These are phyloP conservation scores for Andrena marginata DNA, from an alignment of 2,888 invertebrate genomes.

Conservation along the genomic window DNA sequence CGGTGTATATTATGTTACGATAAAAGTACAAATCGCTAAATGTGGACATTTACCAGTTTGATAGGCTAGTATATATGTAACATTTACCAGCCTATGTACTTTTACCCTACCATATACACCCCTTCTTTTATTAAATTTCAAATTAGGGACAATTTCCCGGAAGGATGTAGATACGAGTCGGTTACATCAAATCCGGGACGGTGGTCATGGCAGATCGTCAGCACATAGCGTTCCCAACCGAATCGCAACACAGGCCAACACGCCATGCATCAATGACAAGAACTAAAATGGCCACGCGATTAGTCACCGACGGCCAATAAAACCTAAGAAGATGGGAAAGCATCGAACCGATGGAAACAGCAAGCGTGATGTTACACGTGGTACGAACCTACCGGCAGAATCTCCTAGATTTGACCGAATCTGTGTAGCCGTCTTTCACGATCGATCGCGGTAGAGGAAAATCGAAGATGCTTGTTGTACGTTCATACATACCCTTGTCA, in stretches of 20 bases:
- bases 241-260: background rate
- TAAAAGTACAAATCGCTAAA: no score
- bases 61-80: no score
- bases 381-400: background rate
- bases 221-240: background rate
- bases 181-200: no score
- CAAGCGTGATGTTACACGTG: background rate
- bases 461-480: constrained; percentile 17
- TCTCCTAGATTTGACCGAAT: background rate
- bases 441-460: constrained; percentile 21
- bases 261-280: background rate
- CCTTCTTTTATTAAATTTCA: no score
- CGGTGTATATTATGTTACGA: no score
- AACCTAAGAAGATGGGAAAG: background rate
- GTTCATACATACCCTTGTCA: constrained; percentile 58
- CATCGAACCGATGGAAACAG: background rate
- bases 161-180: no score
- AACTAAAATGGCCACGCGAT: constrained; percentile 43
- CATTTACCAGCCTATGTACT: no score
- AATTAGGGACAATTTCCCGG: no score
- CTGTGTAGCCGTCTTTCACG: no score
- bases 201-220: no score
- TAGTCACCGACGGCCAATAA: background rate
- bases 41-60: no score
- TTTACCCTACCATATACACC: no score